Base-by-base conservation (phyloP, 2,113 vertebrate species). In the Microtus pennsylvanicus region DNA sequence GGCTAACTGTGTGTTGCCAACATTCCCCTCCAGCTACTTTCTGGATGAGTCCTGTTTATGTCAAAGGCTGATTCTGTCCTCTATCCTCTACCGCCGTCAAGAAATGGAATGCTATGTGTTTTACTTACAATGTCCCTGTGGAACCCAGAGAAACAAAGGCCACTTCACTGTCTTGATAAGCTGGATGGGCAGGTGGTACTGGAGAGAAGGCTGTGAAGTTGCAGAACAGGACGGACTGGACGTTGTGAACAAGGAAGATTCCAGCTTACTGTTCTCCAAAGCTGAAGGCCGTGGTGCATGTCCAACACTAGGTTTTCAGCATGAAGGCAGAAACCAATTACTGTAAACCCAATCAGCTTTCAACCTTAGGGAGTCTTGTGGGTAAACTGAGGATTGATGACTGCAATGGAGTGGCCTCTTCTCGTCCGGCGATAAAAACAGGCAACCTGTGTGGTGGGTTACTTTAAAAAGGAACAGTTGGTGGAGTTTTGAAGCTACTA, bases 21-120 rank as follows among this genome's bases (percentile, higher is more conserved):
- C 93, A 94, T 94, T 74, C 92, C 90, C 85, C 88, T 93, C 76
- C 93, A 89, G 96, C 86, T 92, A 52, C 89, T 96, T 90, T 61
- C 47, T 83, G 74, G 89, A 42, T 89, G 87, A 93, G 78, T 91
- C 77, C 91, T 96, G 96, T 95, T 96, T 95, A 87, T 95, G 95
- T 97, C 97, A 97, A 98, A 98, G 97, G 58, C 94, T 82, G 35
- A 90, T 90, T 97, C 85, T 97, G 82, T 93, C 88, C 74, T 96
- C 93, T 70, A 52, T 70, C 63, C 78, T 74, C 72, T 94, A 14
- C 50, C 50, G 14, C 50, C 1, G 76, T 61, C 33, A 81, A 95
- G 50, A 94, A 75, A 70, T 91, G 72, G 67, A 96, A 97, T 94
- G 96, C 19, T 81, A 72, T 72, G 77, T 58, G 55, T 96, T 93